Conservation (phyloP, 2,888 invertebrate genomes). For the Himalopsyche kuldschensis region DNA sequence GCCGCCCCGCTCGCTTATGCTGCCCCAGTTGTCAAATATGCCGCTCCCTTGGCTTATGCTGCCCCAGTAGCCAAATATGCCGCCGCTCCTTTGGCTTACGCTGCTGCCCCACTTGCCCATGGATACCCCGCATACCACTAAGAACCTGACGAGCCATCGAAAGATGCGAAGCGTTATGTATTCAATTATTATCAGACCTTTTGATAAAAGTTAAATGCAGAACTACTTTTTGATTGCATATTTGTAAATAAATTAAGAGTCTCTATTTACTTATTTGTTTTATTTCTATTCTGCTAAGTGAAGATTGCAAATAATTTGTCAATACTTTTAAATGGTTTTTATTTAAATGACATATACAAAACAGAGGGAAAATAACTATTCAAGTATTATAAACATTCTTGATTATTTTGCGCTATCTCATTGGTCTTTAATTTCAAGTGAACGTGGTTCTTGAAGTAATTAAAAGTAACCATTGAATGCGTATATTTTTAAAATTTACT, state of each 20-base stretch:
- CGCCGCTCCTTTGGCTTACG: slow-evolving; percentile 16
- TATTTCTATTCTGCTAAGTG: background rate
- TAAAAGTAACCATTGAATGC: too few relatives aligned
- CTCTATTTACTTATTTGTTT: background rate
- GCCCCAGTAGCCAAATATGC: slow-evolving; percentile 20
- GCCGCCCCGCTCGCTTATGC: slow-evolving; percentile 21
- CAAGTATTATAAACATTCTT: too few relatives aligned
- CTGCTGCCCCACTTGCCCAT: background rate
- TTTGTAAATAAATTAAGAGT: slow-evolving; percentile 7
- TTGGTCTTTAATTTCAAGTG: too few relatives aligned
- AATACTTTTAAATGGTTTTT: too few relatives aligned
- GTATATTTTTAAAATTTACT: too few relatives aligned
- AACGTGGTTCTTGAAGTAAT: too few relatives aligned
- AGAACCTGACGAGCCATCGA: background rate
- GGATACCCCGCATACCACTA: slow-evolving; percentile 25
- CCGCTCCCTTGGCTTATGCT: slow-evolving; percentile 21
- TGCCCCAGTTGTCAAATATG: slow-evolving; percentile 18
- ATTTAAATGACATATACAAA: too few relatives aligned
- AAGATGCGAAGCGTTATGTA: background rate
- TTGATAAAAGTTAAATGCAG: slow-evolving; percentile 12
- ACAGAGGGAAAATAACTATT: too few relatives aligned
- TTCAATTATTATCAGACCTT: slow-evolving; percentile 2
- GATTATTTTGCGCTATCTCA: too few relatives aligned
- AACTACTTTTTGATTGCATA: background rate
- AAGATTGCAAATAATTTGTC: background rate